Percentiles rank a stretch among this genome's conserved stretches.
Evolutionary conservation across 2,797 vertebrate genomes (phyloP).

Genomic region (Cirrhinus mrigala): DNA sequence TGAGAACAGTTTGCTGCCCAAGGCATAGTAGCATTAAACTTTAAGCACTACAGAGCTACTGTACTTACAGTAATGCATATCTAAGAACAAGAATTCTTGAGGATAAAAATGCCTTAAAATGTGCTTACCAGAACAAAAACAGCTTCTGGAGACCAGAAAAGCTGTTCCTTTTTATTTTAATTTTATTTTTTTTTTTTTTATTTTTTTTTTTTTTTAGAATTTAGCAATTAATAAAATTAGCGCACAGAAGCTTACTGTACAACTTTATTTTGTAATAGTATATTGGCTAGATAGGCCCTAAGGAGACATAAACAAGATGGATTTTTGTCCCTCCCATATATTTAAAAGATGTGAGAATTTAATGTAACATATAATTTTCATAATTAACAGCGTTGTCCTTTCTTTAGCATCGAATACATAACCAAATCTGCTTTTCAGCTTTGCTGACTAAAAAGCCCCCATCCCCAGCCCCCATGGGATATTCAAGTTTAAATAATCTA

Average conservation of each 20-base stretch:
- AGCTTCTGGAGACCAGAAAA: neutral
- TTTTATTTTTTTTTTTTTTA: too few relatives aligned
- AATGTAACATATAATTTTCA: neutral
- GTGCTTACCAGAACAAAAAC: neutral
- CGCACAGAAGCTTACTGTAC: neutral
- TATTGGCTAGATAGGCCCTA: neutral
- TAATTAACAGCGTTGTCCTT: conserved; percentile 25
- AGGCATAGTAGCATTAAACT: conserved; percentile 1
- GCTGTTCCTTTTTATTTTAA: neutral
- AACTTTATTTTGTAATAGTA: neutral
- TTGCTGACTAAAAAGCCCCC: conserved; percentile 40
- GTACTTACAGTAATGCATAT: neutral
- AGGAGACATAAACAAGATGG: neutral
- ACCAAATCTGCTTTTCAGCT: conserved; percentile 45
- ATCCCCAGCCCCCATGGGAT: conserved; percentile 23
- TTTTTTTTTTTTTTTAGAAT: too few relatives aligned
- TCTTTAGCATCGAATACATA: conserved; percentile 22
- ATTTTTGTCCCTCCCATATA: neutral
- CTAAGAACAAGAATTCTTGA: neutral
- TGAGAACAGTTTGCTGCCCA: neutral
- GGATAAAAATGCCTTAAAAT: neutral
- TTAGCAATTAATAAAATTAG: neutral
- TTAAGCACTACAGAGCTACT: neutral
- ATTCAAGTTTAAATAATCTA: conserved; percentile 51
- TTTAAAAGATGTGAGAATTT: neutral